phyloP scores from a whole-genome alignment of 2,113 vertebrate species.

The Raja brachyura region DNA sequence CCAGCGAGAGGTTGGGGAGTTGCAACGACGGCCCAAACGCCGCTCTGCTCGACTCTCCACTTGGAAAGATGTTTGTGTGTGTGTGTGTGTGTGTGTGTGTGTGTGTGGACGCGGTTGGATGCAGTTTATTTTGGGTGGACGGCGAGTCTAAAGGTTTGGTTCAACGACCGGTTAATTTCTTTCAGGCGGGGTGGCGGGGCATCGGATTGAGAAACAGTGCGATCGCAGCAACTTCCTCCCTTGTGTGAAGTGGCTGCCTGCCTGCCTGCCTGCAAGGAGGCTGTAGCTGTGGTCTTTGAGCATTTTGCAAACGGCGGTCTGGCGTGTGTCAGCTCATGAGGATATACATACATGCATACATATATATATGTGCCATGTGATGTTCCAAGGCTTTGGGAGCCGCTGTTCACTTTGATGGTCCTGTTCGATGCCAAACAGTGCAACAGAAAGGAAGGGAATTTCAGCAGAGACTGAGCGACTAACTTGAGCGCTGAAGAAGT shows the following conservation, averaged over 20 bases:
- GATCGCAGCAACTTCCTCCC: conserved; percentile 17
- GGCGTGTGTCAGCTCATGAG: neutral
- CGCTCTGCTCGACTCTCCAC: neutral
- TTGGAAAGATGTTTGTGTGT: neutral
- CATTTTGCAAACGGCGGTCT: neutral
- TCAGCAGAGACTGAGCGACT: neutral
- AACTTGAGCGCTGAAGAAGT: too few species aligned
- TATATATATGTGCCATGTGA: too few species aligned
- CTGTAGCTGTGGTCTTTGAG: neutral
- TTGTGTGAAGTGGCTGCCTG: neutral
- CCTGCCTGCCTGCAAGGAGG: neutral
- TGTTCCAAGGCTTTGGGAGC: neutral
- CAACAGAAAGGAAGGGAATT: neutral
- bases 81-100: neutral
- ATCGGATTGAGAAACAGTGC: neutral
- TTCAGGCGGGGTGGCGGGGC: neutral
- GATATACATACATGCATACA: too few species aligned
- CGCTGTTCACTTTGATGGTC: neutral
- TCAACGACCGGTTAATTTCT: neutral
- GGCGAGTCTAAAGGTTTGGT: neutral
- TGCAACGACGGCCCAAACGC: neutral
- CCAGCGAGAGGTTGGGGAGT: neutral
- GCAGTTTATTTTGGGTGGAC: neutral
- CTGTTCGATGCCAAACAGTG: neutral
- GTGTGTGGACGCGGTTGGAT: too few species aligned